Conservation (phyloP, 2,113 vertebrate genomes). For the Oncorhynchus kisutch region DNA sequence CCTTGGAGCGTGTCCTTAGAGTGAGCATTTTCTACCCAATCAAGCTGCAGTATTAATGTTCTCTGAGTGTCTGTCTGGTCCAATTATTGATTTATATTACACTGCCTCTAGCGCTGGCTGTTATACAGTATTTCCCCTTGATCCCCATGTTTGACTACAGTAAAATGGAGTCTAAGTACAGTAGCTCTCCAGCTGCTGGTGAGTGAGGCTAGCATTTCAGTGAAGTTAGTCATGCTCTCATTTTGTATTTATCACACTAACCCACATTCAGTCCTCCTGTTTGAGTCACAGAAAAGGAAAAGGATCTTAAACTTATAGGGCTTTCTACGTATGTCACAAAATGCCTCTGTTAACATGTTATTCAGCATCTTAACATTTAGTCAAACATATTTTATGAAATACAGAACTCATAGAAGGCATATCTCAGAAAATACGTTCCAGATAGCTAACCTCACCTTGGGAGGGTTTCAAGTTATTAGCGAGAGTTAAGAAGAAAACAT, state of each 20-base stretch:
- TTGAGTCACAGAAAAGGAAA: no score
- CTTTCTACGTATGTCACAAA: no score
- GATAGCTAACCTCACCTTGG: no score
- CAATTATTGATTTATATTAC: constrained; percentile 34
- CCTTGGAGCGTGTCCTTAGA: constrained; percentile 21
- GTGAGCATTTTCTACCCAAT: constrained; percentile 19
- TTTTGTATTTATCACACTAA: background rate
- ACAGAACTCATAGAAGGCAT: no score
- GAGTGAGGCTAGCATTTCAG: background rate
- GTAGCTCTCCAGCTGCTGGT: no score
- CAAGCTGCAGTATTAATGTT: constrained; percentile 15
- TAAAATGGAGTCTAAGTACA: background rate
- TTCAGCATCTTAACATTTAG: no score
- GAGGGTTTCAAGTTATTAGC: no score
- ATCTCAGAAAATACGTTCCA: no score
- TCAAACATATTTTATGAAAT: no score
- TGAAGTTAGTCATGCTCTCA: background rate
- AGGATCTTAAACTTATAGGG: no score
- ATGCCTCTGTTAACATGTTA: no score
- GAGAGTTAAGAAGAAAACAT: constrained; percentile 17
- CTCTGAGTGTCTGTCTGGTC: constrained; percentile 8
- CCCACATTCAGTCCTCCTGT: background rate
- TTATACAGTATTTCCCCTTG: background rate
- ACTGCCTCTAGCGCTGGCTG: background rate
- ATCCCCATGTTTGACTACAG: background rate